Base-by-base conservation (phyloP, 2,888 invertebrate species). In the Coenonympha glycerion region DNA sequence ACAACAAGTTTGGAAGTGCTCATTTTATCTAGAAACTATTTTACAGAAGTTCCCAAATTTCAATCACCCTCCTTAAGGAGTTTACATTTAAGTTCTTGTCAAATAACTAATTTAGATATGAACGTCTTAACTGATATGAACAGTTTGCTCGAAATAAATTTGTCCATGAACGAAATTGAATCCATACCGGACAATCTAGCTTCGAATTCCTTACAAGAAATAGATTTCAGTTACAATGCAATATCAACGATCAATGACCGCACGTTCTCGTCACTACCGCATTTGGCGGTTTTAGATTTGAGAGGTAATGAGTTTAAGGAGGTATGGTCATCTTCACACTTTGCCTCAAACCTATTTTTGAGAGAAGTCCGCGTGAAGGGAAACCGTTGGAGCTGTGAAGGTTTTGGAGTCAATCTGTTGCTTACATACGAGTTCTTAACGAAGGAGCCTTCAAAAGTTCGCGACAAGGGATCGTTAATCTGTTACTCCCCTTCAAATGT, bases 321-420 rank as follows among this genome's bases (percentile, higher is more conserved):
- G 51, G 89, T 90, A 18, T 89, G 92, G 73, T 79, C 89, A 2
- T 82, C 88, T 1, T 83, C 87, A 53, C 88, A 89, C 66, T 93
- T 94, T 66, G 78, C 87, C 42, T 85, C 87, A 49, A 92, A 92
- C 68, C 79, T 85, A 22, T 89, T 87, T 68, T 78, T 92, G 59
- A 81, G 86, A 61, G 84, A 87, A 64, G 77, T 94, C 21, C 79
- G 87, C 63, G 76, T 93, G 60, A 90, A 90, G 30, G 92, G 93
- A 60, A 94, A 94, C 80, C 91, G 92, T 1, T 94, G 94, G 94
- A 88, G 90, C 57, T 94, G 94, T 66, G 91, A 92, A 51, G 94
- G 93, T 57, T 80, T 87, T 30, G 84, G 87, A 47, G 65, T 76
- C 0, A 86, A 90, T 39, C 87, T 94, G 40, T 76, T 90, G 30